These are phyloP conservation scores for Minunthozetes semirufus DNA, from an alignment of 2,888 invertebrate genomes.

Conservation along the genomic window DNA sequence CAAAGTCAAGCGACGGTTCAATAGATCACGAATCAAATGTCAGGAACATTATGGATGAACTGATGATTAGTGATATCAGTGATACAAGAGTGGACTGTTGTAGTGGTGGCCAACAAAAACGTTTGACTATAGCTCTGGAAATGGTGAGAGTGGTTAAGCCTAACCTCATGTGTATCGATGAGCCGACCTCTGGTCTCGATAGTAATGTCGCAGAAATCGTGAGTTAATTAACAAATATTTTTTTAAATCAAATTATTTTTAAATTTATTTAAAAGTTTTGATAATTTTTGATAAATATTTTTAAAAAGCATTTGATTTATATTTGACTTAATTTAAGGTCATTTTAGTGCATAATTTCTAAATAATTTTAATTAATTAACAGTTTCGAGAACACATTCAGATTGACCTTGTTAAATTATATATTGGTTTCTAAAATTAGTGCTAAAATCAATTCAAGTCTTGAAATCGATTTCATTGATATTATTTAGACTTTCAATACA, in stretches of 20 bases:
- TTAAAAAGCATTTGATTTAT: no score
- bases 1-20: not conserved
- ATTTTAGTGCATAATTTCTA: no score
- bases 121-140: not conserved
- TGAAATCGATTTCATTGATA: no score
- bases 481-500: no score
- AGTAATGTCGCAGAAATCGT: slow-evolving; percentile 1
- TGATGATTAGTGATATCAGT: not conserved
- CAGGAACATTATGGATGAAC: not conserved
- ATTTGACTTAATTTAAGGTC: no score
- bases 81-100: not conserved
- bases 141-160: not conserved
- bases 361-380: no score
- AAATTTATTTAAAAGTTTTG: no score
- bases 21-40: not conserved
- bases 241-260: not conserved
- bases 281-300: no score
- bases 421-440: no score
- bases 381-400: no score
- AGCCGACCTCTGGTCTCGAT: slow-evolving; percentile 8
- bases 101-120: not conserved
- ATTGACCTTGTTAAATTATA: no score
- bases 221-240: not conserved
- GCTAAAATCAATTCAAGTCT: no score
- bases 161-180: not conserved